A percentile compares a stretch with the other conserved stretches of the same genome.
Evolutionary conservation across 1,140 invertebrate genomes (phyloP).

Genomic region (Globodera ellingtonae): DNA sequence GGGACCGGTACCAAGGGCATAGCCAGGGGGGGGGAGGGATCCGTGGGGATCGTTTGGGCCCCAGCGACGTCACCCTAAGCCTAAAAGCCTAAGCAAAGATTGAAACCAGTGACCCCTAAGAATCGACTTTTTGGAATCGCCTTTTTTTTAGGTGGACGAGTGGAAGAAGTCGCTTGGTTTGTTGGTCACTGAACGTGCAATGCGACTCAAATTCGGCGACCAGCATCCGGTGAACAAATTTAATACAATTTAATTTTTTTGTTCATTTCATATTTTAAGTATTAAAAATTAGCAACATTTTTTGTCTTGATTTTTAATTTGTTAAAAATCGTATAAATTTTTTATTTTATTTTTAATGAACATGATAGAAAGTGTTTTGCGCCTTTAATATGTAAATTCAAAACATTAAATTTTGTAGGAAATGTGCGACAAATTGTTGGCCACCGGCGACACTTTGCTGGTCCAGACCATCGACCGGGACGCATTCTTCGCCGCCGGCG

Average conservation of each 20-base stretch:
- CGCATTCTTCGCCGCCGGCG: constrained; percentile 42
- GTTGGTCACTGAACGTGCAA: constrained; percentile 38
- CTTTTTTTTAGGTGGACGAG: constrained; percentile 35
- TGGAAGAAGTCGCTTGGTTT: constrained; percentile 49
- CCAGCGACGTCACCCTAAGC: too few species aligned
- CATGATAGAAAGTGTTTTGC: too few species aligned
- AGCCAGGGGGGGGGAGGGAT: too few species aligned
- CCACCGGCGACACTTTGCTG: constrained; percentile 44
- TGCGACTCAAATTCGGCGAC: constrained; percentile 35
- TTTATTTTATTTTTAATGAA: too few species aligned
- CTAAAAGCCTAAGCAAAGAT: too few species aligned
- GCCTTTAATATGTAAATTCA: too few species aligned
- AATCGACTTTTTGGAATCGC: too few species aligned
- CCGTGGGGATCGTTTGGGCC: too few species aligned
- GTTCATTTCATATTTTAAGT: background rate
- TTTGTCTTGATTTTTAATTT: constrained; percentile 2
- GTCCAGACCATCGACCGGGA: constrained; percentile 47
- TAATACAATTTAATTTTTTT: too few species aligned
- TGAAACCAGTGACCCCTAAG: too few species aligned
- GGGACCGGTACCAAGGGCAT: too few species aligned
- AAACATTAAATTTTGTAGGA: background rate
- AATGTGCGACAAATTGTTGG: constrained; percentile 42
- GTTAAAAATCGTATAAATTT: constrained; percentile 17
- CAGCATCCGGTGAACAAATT: background rate
- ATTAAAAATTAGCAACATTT: too few species aligned